phyloP scores from a whole-genome alignment of 2,888 invertebrate genomes.

The Scrobipalpa costella region DNA sequence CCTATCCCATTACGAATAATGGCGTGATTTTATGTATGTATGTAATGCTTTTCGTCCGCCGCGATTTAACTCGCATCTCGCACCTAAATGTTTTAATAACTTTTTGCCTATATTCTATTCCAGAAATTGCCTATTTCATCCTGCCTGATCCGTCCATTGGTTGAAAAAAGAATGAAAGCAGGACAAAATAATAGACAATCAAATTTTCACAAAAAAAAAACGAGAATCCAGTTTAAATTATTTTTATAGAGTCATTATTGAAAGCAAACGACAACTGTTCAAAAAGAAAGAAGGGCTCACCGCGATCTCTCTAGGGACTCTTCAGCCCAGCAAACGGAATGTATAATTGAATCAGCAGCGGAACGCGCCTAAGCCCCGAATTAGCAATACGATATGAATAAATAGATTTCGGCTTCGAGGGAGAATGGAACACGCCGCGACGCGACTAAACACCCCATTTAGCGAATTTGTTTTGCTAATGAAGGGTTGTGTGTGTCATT shows the following conservation, averaged over 20 bases:
- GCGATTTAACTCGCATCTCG: too few relatives aligned
- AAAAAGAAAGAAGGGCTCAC: not conserved
- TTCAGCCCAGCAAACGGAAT: slow-evolving; percentile 71
- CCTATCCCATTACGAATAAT: too few relatives aligned
- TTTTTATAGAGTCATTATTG: not conserved
- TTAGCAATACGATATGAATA: slow-evolving; percentile 80
- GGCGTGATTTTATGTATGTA: too few relatives aligned
- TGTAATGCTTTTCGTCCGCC: too few relatives aligned
- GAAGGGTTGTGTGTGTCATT: slow-evolving; percentile 57
- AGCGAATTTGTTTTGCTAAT: slow-evolving; percentile 65
- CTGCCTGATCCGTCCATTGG: too few relatives aligned
- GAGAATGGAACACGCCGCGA: slow-evolving; percentile 38
- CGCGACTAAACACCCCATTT: slow-evolving; percentile 50
- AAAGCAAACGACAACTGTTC: slow-evolving; percentile 5
- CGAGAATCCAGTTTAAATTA: too few relatives aligned
- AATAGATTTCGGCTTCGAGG: slow-evolving; percentile 60
- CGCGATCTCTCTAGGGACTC: slow-evolving; percentile 10
- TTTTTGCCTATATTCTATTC: too few relatives aligned
- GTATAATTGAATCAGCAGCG: slow-evolving; percentile 76
- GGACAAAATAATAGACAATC: too few relatives aligned
- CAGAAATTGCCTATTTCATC: too few relatives aligned
- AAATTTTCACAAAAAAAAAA: too few relatives aligned
- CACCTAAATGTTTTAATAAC: too few relatives aligned
- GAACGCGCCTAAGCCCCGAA: slow-evolving; percentile 76
- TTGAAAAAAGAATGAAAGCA: too few relatives aligned